Conservation (phyloP, 2,888 invertebrate species). For the Lasioglossum marginatum region DNA sequence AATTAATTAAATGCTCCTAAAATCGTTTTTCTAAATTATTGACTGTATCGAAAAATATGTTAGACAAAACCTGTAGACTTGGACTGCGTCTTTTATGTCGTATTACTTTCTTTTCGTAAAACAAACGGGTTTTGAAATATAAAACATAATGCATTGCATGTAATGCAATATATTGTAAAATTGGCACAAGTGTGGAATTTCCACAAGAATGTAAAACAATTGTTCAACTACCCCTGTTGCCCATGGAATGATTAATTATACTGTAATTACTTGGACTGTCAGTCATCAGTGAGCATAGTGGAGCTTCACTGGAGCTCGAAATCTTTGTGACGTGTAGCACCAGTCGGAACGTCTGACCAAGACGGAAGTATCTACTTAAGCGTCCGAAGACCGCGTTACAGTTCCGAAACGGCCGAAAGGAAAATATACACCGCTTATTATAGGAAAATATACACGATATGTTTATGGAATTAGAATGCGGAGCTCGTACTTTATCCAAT, state of each 20-base stretch:
- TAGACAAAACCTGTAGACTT: no score
- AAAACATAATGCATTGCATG: no score
- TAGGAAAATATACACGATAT: background rate
- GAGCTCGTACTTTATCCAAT: background rate
- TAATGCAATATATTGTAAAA: background rate
- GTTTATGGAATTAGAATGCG: background rate
- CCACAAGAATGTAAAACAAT: background rate
- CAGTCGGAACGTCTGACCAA: constrained; percentile 17
- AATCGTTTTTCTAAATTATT: no score
- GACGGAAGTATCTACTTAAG: constrained; percentile 34
- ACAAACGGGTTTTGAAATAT: no score
- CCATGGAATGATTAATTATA: background rate
- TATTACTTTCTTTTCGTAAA: no score
- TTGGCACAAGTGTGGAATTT: background rate
- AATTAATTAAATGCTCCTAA: no score
- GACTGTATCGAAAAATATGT: no score
- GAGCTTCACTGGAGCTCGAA: background rate
- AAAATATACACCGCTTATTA: background rate
- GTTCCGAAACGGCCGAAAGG: background rate
- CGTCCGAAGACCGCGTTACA: background rate
- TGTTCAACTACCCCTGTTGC: background rate
- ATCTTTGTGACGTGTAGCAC: background rate
- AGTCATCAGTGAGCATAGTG: background rate
- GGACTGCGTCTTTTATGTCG: no score
- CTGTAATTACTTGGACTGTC: background rate